A percentile compares a stretch with the other conserved stretches of the same genome.
These are phyloP conservation scores for Psephotus haematonotus DNA, from an alignment of 2,113 vertebrate species.

Conservation along the genomic window DNA sequence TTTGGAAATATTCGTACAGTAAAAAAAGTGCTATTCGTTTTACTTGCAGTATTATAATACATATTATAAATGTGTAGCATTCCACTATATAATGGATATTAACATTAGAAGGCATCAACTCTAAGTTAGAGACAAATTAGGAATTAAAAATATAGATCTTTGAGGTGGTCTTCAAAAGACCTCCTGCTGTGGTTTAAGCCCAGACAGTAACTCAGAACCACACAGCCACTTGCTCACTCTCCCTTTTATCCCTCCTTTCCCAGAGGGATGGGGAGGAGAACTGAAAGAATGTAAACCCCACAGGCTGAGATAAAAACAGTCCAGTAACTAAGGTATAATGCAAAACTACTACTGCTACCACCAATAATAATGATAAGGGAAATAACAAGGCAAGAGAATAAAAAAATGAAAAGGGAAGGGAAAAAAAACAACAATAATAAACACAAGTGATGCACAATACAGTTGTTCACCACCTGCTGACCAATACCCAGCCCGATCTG, in stretches of 20 bases:
- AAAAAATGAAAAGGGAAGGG: not conserved
- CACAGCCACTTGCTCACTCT: not conserved
- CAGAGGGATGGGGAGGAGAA: not conserved
- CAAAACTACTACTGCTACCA: not conserved
- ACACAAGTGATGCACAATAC: not conserved
- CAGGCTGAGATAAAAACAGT: not conserved
- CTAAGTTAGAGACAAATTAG: not conserved
- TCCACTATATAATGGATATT: not conserved
- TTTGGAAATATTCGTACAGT: not conserved
- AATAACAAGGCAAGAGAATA: not conserved
- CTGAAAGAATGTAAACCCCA: not conserved
- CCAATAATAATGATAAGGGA: not conserved
- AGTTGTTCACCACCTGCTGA: not conserved
- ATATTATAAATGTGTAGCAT: not conserved
- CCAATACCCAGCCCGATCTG: not conserved
- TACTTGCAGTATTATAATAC: not conserved
- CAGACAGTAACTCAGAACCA: not conserved
- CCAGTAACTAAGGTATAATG: not conserved
- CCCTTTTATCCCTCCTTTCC: not conserved
- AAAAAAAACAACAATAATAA: not conserved
- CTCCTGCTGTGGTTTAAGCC: not conserved
- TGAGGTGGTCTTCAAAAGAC: not conserved
- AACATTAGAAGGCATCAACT: not conserved
- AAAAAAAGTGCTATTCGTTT: not conserved
- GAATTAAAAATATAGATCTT: not conserved